These are phyloP conservation scores for Platalea minor DNA, from an alignment of 2,797 vertebrate species.

Conservation along the genomic window DNA sequence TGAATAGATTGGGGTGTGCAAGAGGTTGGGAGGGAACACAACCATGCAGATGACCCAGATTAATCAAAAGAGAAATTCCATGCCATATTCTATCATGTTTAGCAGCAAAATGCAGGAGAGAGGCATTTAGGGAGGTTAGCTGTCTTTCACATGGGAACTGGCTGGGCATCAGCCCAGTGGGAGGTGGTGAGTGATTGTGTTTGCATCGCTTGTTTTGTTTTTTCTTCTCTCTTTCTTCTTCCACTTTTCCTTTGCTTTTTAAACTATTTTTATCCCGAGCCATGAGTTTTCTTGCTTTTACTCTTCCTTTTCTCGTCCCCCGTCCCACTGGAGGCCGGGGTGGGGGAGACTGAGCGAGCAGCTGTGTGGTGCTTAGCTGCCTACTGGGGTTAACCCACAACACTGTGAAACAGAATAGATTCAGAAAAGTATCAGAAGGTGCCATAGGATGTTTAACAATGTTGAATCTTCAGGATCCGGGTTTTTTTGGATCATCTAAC, in stretches of 20 bases:
- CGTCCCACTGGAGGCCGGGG: not conserved
- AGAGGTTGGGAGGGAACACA: not conserved
- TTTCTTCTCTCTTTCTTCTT: not conserved
- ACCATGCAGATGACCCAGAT: not conserved
- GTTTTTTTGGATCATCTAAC: not conserved
- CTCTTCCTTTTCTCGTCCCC: not conserved
- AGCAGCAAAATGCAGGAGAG: not conserved
- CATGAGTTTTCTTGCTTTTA: not conserved
- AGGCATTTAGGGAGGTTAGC: not conserved
- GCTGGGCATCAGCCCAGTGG: not conserved
- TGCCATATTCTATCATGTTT: not conserved
- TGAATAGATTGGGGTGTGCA: fast-evolving
- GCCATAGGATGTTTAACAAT: not conserved
- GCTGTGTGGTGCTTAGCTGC: not conserved
- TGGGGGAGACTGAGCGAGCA: not conserved
- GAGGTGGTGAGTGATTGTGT: not conserved
- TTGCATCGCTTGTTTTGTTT: not conserved
- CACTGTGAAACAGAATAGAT: not conserved
- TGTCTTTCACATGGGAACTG: not conserved
- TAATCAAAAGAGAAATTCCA: not conserved
- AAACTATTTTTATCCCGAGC: not conserved
- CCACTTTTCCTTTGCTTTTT: not conserved
- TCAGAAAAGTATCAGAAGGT: not conserved
- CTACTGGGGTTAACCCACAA: not conserved
- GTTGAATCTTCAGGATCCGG: not conserved